Evolutionary conservation across 1,140 invertebrate genomes (phyloP).

Genomic region (Araneus ventricosus): DNA sequence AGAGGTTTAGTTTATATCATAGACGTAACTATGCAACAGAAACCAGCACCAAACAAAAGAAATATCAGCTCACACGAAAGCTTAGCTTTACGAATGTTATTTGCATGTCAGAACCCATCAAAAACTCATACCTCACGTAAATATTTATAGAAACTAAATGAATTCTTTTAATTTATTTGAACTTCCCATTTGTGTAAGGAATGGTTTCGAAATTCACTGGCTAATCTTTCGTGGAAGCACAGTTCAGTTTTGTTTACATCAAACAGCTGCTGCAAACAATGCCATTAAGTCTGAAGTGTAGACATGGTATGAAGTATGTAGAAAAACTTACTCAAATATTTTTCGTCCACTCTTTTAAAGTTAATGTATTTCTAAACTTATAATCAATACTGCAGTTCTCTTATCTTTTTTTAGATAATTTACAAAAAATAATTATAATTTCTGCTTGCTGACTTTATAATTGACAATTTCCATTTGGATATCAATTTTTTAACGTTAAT

Average conservation of each 20-base stretch:
- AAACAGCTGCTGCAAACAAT: background rate
- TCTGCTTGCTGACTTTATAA: too few relatives aligned
- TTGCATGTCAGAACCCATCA: background rate
- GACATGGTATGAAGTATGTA: too few relatives aligned
- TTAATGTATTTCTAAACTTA: too few relatives aligned
- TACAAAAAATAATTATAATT: too few relatives aligned
- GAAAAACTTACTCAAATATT: background rate
- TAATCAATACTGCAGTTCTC: too few relatives aligned
- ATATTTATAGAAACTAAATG: conserved; percentile 12
- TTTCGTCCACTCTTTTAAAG: background rate
- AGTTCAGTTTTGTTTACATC: background rate
- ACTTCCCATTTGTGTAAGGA: background rate
- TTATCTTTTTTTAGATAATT: too few relatives aligned
- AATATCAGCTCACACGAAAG: background rate
- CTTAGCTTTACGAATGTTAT: background rate
- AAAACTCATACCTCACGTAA: background rate
- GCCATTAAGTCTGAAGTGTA: background rate
- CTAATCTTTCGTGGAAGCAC: background rate
- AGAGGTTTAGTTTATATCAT: background rate
- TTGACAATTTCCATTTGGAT: too few relatives aligned
- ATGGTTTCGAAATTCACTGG: background rate
- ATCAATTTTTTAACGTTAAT: too few relatives aligned
- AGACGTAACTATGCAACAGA: background rate
- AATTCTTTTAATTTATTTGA: conserved; percentile 24
- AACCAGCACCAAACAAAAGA: background rate